A percentile compares a stretch with the other conserved stretches of the same genome.
These are phyloP conservation scores for Rachycentron canadum DNA, from an alignment of 2,797 vertebrate genomes.

Conservation along the genomic window DNA sequence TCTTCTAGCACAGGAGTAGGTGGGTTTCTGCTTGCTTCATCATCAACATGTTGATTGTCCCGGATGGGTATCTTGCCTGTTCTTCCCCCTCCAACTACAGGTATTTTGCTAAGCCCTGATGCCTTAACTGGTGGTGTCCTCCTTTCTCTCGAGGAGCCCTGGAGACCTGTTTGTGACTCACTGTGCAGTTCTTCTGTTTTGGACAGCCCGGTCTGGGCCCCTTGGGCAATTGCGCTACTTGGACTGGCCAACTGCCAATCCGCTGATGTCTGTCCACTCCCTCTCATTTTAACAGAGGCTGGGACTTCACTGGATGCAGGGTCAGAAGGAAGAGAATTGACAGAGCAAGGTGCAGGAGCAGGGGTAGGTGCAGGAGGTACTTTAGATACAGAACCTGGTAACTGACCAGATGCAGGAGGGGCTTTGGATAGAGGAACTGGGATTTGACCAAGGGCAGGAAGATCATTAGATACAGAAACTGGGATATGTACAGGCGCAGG, in stretches of 20 bases:
- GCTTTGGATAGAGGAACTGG: constrained; percentile 19
- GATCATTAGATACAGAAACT: constrained; percentile 3
- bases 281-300: constrained; percentile 78
- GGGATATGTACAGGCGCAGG: constrained; percentile 11
- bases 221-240: constrained; percentile 82
- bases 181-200: constrained; percentile 76
- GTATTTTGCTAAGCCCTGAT: constrained; percentile 88
- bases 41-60: constrained; percentile 86
- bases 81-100: constrained; percentile 85
- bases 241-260: constrained; percentile 87
- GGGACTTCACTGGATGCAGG: constrained; percentile 45
- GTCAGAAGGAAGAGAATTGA: constrained; percentile 38
- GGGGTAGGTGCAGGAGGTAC: constrained; percentile 7
- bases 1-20: constrained; percentile 88
- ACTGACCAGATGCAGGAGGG: constrained; percentile 8
- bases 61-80: constrained; percentile 81
- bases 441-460: not conserved
- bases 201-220: constrained; percentile 82
- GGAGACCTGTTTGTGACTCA: constrained; percentile 50
- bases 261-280: constrained; percentile 82
- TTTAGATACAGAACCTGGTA: constrained; percentile 44
- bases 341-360: constrained; percentile 21
- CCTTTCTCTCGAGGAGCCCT: constrained; percentile 66
- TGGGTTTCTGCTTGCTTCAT: constrained; percentile 89
- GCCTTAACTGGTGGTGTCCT: constrained; percentile 81